A percentile compares a stretch with the other conserved stretches of the same genome.
Evolutionary conservation across 2,797 vertebrate genomes (phyloP).

Genomic region (Alcedo atthis): DNA sequence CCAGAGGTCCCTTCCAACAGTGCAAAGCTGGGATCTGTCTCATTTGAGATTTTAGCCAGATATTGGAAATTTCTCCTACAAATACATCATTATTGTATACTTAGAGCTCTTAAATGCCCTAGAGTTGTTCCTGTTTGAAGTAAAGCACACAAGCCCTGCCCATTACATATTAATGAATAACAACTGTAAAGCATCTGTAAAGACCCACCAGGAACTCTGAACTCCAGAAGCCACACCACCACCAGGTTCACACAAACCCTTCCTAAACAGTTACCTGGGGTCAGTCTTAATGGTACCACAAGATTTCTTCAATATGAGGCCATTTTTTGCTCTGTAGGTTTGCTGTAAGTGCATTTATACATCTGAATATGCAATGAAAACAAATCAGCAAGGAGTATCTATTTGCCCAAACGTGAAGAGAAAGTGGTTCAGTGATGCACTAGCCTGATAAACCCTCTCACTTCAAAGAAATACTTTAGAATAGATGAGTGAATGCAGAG

Average conservation of each 20-base stretch:
- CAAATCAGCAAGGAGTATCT: not conserved
- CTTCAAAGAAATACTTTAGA: not conserved
- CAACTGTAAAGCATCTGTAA: not conserved
- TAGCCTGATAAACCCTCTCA: not conserved
- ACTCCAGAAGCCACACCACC: not conserved
- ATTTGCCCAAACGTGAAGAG: not conserved
- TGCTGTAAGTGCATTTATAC: slow-evolving; percentile 19
- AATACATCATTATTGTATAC: not conserved
- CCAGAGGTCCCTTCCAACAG: not conserved
- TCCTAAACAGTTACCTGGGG: slow-evolving; percentile 6
- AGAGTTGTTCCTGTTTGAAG: not conserved
- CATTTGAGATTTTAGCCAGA: not conserved
- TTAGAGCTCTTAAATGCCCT: not conserved
- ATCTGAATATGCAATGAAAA: slow-evolving; percentile 10
- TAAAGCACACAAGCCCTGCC: not conserved
- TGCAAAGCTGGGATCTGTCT: not conserved
- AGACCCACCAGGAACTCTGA: not conserved
- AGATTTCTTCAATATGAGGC: slow-evolving; percentile 3
- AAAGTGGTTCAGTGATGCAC: not conserved
- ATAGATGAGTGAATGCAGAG: not conserved
- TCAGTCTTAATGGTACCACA: slow-evolving; percentile 28
- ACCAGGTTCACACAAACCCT: not conserved
- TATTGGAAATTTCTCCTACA: not conserved
- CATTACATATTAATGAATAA: not conserved
- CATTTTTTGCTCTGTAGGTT: slow-evolving; percentile 15